Evolutionary conservation across 2,797 vertebrate genomes (phyloP), one percentile per base, ranked within the genome.

Genomic region (Sphenopsis melanotis): DNA sequence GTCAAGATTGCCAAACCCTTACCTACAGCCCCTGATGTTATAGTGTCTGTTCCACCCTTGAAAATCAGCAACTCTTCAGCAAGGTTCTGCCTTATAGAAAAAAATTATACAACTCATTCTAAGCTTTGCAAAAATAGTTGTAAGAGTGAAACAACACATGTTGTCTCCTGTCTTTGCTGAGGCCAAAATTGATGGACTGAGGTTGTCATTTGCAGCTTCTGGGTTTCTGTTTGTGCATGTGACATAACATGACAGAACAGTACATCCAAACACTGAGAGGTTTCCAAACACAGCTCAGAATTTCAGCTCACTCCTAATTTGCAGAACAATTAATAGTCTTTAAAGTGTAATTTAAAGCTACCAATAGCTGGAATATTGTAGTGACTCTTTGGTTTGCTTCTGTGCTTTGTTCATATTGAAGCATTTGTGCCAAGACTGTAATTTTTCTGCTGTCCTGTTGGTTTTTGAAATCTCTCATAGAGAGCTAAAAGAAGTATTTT

Each of bases 141-240:
- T 9, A 52, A 56, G 29, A 39, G 18, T 39, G 22, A 65, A 80
- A 69, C 5, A 27, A 7, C 20, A 26, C 0, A 2, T 6, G 0
- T 7, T 83, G 12, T 57, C 5, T 76, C 12, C 3, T 36, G 36
- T 23, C 30, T n/a, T 78, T 56, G 36, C 23, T 36, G 55, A 34
- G 34, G 23, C 23, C 42, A 50, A 65, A 3, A 23, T 36, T 55
- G 44, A 20, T 52, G 37, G n/a, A 57, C 19, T 65, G 55, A 46
- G 2, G 13, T 16, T 69, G 30, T 5, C 7, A n/a, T 83, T 46
- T 88, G n/a, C 30, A 56, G 23, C 5, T 82, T 56, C 18, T 59
- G 42, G 9, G 11, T 50, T 85, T 77, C 52, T 77, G 3, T 34
- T 32, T 52, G 11, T 63, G 4, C 4, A 2, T 46, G 30, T 41